Base-by-base conservation (phyloP, 2,888 invertebrate genomes). In the Eilema griseolum region DNA sequence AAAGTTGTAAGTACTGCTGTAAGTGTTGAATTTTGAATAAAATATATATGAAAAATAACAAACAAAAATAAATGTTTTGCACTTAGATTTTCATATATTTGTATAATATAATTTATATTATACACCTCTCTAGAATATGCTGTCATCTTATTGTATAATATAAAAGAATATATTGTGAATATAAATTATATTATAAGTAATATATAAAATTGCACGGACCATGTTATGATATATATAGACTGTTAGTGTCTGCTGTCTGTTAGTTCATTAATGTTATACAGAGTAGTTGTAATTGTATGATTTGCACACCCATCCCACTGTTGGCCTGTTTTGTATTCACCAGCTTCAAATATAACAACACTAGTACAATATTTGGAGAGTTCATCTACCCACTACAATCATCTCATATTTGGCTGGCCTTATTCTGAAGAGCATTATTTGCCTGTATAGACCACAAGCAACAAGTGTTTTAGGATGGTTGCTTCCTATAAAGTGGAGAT, bases 21-120 rank as follows among this genome's bases (percentile, higher is more conserved):
- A 77, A 82, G 69, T 78, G 84, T 84, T 83, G 74, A 82, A 69
- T 82, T 82, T 84, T 61, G 74, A 77, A 77, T 66, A 77, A 78
- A 83, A 81, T 63, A 60, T 62, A 2, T 68, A 69, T n/a, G 59
- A 74, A 68, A 75, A 61, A 61, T 61, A 33, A 62, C 65, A 52
- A 74, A 71, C 73, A 80, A 83, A 78, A 79, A 78, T 70, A 76
- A 76, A 76, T 76, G 73, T 79, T 10, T 79, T 74, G 80, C 82
- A 82, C 82, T 52, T 56, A 20, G 52, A n/a, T 46, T n/a, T 60
- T 12, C 67, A 26, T 23, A n/a, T 5, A 5, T 71, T 70, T 81
- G n/a, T n/a, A 69, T 76, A 61, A 71, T 76, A 66, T 62, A 41
- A 23, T 70, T 74, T 71, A 73, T 73, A 65, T 67, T 2, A 26